Conservation (phyloP, 1,140 invertebrate genomes). For the Hyposmocoma kahamanoa region DNA sequence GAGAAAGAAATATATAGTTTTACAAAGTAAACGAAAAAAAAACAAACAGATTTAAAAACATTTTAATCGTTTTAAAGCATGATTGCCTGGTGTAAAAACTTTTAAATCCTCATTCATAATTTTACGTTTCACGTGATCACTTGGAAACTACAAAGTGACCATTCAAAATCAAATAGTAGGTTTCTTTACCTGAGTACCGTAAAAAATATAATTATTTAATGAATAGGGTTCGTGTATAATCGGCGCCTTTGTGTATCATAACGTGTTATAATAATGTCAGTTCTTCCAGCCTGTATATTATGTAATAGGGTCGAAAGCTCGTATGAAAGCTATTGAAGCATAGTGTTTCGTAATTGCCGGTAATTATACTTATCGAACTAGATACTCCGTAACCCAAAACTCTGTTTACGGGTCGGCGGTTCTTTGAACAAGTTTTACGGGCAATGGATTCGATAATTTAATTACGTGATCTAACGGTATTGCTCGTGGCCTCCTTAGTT, state of each 20-base stretch:
- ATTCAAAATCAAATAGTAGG: too few species aligned
- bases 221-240: conserved; percentile 19
- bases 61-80: too few species aligned
- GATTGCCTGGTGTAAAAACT: too few species aligned
- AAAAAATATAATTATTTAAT: conserved; percentile 38
- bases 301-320: conserved; percentile 20
- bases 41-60: too few species aligned
- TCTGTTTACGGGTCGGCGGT: conserved; percentile 9
- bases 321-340: conserved; percentile 17
- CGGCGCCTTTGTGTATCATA: conserved; percentile 14
- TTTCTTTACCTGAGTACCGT: conserved; percentile 28
- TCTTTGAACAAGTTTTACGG: conserved; percentile 3
- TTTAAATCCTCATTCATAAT: too few species aligned
- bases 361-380: conserved; percentile 27
- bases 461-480: conserved; percentile 3
- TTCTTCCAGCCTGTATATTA: conserved; percentile 13
- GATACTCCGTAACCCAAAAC: conserved; percentile 29
- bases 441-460: conserved; percentile 7
- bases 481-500: not conserved
- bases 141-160: too few species aligned
- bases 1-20: too few species aligned
- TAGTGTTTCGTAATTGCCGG: conserved; percentile 24
- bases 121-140: too few species aligned
- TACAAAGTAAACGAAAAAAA: too few species aligned
- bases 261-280: too few species aligned